Base-by-base conservation (phyloP, 2,113 vertebrate species). In the Chitala chitala region DNA sequence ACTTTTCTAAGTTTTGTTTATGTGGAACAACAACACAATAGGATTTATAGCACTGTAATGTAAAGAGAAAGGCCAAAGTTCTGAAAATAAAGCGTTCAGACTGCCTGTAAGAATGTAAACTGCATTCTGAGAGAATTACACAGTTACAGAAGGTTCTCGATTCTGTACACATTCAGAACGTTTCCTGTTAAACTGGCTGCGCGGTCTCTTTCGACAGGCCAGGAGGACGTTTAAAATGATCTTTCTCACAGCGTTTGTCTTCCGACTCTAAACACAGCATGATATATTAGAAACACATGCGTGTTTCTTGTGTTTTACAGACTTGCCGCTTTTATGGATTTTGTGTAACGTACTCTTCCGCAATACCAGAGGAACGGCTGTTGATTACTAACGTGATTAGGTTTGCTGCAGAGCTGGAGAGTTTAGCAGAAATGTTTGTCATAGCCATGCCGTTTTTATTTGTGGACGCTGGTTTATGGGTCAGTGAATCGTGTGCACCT, bases 1-100 rank as follows among this genome's bases (percentile, higher is more conserved):
- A 94, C 93, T 94, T 93, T 77, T 78, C 75, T 2, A 65, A 72
- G 92, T 95, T 96, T n/a, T 96, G 93, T 96, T 97, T 95, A 92
- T 92, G 88, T 90, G 89, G 85, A 90, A 87, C 90, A 92, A 81
- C 91, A 88, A 90, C 92, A 74, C 91, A 82, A 86, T 87, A 87
- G 88, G 92, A 94, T 94, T 94, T 96, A 95, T 93, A 90, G 84
- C 91, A 86, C 87, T 87, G 86, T 81, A 87, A 91, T 92, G 87
- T 89, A 90, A 91, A 89, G 89, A 86, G 86, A 85, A 83, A 86
- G 74, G 78, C 81, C 81, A 80, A 29, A 82, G 86, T 84, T 88
- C 87, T 83, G 75, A 87, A 87, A 84, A 78, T 78, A 81, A 72
- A 75, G 84, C 79, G 78, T 80, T 83, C 74, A 79, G 82, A 81